Evolutionary conservation across 2,888 invertebrate genomes (phyloP), one percentile per base, ranked within the genome.

Genomic region (Cybosia mesomella): DNA sequence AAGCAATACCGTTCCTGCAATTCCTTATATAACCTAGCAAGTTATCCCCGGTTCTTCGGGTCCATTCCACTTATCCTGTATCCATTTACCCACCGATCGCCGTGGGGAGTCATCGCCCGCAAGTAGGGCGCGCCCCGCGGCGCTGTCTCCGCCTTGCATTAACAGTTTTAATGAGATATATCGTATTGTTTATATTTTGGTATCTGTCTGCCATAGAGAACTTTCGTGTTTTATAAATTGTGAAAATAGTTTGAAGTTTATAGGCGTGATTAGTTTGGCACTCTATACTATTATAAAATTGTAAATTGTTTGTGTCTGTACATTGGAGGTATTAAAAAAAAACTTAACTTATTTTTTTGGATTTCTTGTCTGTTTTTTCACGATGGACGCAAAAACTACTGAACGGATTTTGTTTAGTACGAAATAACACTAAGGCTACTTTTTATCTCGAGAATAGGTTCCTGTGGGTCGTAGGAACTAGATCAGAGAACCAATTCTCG

Each of bases 51-150:
- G 58, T 77, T 71, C 71, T 73, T 75, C 73, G 73, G 75, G 34
- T 73, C 79, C 73, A 78, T 80, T 75, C 68, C 70, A 66, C 67
- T 76, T 68, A 76, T 79, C 71, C 69, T 62, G 74, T 71, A 69
- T 58, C 7, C 34, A 28, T 28, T n/a, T 24, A n/a, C 11, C 32
- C 32, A 49, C 32, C 49, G 22, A 15, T 59, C 22, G 32, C 67
- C 53, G 55, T 61, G 58, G 55, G 65, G 70, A 72, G 76, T 72
- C 70, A 73, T 69, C 72, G 71, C 62, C 80, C 68, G 68, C 67
- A 61, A 73, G 67, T 60, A 72, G 71, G 68, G 71, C 65, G 80
- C 79, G 69, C 72, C 81, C 81, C 65, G 71, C 39, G 65, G 81
- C 64, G 75, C 39, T 9, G 22, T 63, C 57, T 43, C 63, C 60